phyloP scores from a whole-genome alignment of 2,888 invertebrate genomes.

The Drosophila affinis region DNA sequence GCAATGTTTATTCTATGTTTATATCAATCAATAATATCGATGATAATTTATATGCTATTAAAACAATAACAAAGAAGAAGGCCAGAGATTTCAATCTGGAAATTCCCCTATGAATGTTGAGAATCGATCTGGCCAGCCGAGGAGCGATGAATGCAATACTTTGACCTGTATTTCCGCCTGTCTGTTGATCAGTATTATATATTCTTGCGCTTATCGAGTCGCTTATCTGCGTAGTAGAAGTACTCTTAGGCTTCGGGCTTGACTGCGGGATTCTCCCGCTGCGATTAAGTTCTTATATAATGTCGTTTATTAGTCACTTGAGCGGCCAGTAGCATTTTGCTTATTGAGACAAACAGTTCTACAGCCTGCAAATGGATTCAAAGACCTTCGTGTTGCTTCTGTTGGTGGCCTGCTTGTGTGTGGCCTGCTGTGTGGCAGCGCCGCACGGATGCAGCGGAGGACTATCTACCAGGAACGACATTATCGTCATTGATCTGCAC shows the following conservation, averaged over 20 bases:
- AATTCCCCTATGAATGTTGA: slow-evolving; percentile 7
- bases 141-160: slow-evolving; percentile 5
- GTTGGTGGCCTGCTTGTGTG: slow-evolving; percentile 9
- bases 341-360: slow-evolving; percentile 22
- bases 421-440: slow-evolving; percentile 26
- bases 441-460: slow-evolving; percentile 50
- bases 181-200: slow-evolving; percentile 13
- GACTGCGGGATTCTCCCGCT: slow-evolving; percentile 61
- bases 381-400: slow-evolving; percentile 11
- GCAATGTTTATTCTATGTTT: too few species aligned
- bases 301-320: background rate
- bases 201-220: too few species aligned
- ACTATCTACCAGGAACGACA: slow-evolving; percentile 41
- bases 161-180: slow-evolving; percentile 12
- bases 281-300: slow-evolving; percentile 47
- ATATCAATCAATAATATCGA: too few species aligned
- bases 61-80: background rate
- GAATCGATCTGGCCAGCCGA: slow-evolving; percentile 2
- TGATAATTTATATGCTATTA: too few species aligned
- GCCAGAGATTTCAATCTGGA: background rate
- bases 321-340: slow-evolving; percentile 34
- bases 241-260: slow-evolving; percentile 33
- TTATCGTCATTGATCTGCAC: slow-evolving; percentile 47
- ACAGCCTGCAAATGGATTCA: slow-evolving; percentile 34
- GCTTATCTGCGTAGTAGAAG: slow-evolving; percentile 8